phyloP scores from a whole-genome alignment of 2,797 vertebrate genomes.

The Siniperca obscura region DNA sequence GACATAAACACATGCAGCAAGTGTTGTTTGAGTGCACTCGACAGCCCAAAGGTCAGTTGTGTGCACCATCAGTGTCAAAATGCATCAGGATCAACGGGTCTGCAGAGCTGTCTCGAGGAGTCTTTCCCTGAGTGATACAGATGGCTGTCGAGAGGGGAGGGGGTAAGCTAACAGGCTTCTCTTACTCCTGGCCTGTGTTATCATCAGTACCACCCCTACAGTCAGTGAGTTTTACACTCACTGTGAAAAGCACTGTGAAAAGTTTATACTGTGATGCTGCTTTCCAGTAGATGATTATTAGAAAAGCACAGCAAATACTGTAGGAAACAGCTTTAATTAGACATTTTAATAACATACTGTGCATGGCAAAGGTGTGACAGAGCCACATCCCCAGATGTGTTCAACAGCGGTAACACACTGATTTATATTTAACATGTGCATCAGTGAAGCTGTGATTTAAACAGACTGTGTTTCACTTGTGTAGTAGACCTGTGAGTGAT shows the following conservation, averaged over 20 bases:
- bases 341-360: conserved; percentile 19
- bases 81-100: conserved; percentile 79
- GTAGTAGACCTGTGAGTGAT: too few relatives aligned
- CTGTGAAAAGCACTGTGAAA: conserved; percentile 25
- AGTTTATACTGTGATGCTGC: conserved; percentile 10
- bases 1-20: conserved; percentile 86
- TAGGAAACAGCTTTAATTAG: conserved; percentile 8
- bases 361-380: not conserved
- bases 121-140: conserved; percentile 70
- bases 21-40: conserved; percentile 82
- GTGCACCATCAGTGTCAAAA: conserved; percentile 81
- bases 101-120: conserved; percentile 59
- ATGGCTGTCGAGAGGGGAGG: conserved; percentile 50
- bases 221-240: conserved; percentile 41
- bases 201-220: conserved; percentile 46
- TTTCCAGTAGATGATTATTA: conserved; percentile 2
- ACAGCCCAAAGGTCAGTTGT: conserved; percentile 78
- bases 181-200: conserved; percentile 53
- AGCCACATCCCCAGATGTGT: conserved; percentile 8
- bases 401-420: not conserved
- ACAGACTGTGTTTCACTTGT: too few relatives aligned
- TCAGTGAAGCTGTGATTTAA: too few relatives aligned
- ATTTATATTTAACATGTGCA: not conserved
- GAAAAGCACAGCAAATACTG: conserved; percentile 3
- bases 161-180: conserved; percentile 28